phyloP scores from a whole-genome alignment of 2,888 invertebrate genomes.

The Caenorhabditis sp. region DNA sequence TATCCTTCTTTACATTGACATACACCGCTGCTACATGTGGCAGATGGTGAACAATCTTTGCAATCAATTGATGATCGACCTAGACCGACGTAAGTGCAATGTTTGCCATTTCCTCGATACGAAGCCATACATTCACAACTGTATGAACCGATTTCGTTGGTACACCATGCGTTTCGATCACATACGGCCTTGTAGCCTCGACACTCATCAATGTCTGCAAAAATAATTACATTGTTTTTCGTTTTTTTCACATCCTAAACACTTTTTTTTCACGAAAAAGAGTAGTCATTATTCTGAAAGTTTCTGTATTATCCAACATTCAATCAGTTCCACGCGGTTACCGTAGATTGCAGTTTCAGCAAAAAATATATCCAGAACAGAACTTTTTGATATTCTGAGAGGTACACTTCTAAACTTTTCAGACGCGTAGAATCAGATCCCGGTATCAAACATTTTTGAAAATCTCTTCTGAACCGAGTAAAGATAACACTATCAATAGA shows the following conservation, averaged over 20 bases:
- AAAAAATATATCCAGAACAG: too few relatives aligned
- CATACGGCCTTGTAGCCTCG: constrained; percentile 54
- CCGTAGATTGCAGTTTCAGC: too few relatives aligned
- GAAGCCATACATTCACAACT: constrained; percentile 64
- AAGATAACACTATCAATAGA: too few relatives aligned
- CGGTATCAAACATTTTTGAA: too few relatives aligned
- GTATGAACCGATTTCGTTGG: constrained; percentile 59
- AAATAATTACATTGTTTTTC: background rate
- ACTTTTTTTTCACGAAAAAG: background rate
- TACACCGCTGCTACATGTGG: constrained; percentile 57
- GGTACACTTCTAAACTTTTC: too few relatives aligned
- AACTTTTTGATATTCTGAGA: too few relatives aligned
- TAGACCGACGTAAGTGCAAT: constrained; percentile 63
- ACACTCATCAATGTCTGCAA: constrained; percentile 66
- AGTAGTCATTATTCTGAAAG: too few relatives aligned
- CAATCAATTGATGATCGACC: constrained; percentile 62
- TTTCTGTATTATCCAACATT: too few relatives aligned
- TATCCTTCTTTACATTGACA: constrained; percentile 65
- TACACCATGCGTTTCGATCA: constrained; percentile 63
- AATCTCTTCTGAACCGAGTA: too few relatives aligned
- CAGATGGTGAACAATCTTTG: constrained; percentile 52
- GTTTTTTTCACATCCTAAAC: background rate
- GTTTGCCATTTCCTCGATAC: constrained; percentile 61
- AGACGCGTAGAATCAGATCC: too few relatives aligned
- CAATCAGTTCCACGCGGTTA: too few relatives aligned